These are phyloP conservation scores for Laothoe populi DNA, from an alignment of 2,888 invertebrate species.

Conservation along the genomic window DNA sequence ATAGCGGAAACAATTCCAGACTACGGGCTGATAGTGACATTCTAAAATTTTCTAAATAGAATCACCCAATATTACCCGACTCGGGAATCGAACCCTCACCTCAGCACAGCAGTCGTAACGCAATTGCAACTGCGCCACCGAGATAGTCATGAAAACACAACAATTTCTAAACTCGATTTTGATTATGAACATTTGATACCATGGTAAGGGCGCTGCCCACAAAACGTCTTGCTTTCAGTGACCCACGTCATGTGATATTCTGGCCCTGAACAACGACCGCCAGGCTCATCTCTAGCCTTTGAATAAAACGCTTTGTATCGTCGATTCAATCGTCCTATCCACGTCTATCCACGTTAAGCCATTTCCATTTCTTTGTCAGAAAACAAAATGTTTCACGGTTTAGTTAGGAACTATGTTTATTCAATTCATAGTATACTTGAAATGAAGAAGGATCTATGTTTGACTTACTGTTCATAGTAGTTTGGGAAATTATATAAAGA, in stretches of 20 bases:
- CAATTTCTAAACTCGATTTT: background rate
- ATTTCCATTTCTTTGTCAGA: background rate
- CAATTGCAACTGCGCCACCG: too few species aligned
- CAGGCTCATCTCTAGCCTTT: constrained; percentile 61
- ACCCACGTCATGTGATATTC: constrained; percentile 67
- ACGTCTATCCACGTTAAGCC: constrained; percentile 28
- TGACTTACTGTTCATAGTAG: too few species aligned
- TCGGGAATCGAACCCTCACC: too few species aligned
- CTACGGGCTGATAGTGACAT: too few species aligned
- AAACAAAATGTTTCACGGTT: background rate
- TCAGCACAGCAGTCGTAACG: background rate
- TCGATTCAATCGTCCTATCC: constrained; percentile 65
- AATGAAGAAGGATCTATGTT: background rate
- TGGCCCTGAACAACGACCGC: constrained; percentile 56
- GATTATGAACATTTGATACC: background rate
- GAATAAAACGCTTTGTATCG: constrained; percentile 77
- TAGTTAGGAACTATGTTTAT: too few species aligned
- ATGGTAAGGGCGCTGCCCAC: constrained; percentile 45
- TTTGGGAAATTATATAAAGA: too few species aligned
- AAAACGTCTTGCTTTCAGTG: constrained; percentile 53
- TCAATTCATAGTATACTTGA: background rate
- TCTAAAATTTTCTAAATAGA: too few species aligned
- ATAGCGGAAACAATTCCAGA: too few species aligned
- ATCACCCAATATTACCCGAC: too few species aligned
- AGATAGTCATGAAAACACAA: background rate